A percentile compares a stretch with the other conserved stretches of the same genome.
These are phyloP conservation scores for Oasisia sp. DNA, from an alignment of 2,888 invertebrate genomes.

Conservation along the genomic window DNA sequence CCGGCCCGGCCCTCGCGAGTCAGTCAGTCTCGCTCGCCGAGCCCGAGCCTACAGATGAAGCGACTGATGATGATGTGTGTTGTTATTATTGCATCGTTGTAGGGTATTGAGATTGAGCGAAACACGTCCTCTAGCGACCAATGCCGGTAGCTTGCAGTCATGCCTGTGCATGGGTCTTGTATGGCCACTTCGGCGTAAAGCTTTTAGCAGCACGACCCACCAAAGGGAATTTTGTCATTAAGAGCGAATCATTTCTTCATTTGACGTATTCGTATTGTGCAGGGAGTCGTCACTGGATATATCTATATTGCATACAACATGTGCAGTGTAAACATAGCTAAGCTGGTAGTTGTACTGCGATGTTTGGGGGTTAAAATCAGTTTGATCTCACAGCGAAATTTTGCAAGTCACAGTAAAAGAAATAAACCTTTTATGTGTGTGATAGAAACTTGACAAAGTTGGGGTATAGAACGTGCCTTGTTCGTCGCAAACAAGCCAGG, in stretches of 20 bases:
- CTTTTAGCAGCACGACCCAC: background rate
- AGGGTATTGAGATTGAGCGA: conserved; percentile 17
- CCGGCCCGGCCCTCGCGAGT: background rate
- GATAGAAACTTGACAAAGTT: background rate
- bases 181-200: background rate
- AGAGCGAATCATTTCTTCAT: background rate
- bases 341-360: background rate
- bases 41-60: background rate
- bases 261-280: background rate
- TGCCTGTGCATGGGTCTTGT: background rate
- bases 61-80: background rate
- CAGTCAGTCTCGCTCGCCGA: background rate
- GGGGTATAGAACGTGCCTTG: background rate
- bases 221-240: background rate
- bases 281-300: background rate
- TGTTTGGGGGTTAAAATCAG: background rate
- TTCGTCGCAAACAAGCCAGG: background rate
- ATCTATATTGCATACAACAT: background rate
- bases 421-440: background rate
- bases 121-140: background rate
- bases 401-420: background rate
- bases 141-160: conserved; percentile 4
- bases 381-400: background rate
- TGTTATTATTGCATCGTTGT: conserved; percentile 13
- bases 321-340: background rate